Conservation (phyloP, 1,140 invertebrate species). For the Euwallacea fornicatus region DNA sequence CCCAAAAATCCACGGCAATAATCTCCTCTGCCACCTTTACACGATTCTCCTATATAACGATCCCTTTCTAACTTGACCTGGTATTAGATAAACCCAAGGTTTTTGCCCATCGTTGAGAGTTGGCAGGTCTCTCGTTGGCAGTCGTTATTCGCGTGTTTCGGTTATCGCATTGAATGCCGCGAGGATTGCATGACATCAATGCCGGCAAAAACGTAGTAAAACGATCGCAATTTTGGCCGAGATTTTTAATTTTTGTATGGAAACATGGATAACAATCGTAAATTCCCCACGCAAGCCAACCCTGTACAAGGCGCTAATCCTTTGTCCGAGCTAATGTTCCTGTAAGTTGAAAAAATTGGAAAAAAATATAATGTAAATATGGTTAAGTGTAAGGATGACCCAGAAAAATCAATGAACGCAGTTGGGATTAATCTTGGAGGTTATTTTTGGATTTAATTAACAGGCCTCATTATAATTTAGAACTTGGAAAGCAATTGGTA, state of each 20-base stretch:
- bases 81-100: not conserved
- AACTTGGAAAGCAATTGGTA: no score
- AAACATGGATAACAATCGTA: not conserved
- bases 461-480: no score
- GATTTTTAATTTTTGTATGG: not conserved
- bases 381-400: no score
- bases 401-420: no score
- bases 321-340: not conserved
- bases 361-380: no score
- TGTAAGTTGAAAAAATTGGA: not conserved
- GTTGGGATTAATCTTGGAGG: no score
- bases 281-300: not conserved
- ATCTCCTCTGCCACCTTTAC: no score
- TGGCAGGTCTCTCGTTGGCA: not conserved
- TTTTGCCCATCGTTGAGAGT: not conserved
- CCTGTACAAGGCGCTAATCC: not conserved
- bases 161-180: not conserved
- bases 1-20: no score
- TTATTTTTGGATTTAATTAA: no score
- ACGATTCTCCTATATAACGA: no score
- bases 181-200: not conserved
- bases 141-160: not conserved
- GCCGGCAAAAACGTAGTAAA: not conserved
- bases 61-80: slow-evolving; percentile 3
- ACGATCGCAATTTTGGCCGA: not conserved